These are phyloP conservation scores for Oncorhynchus nerka DNA, from an alignment of 2,113 vertebrate species.

Conservation along the genomic window DNA sequence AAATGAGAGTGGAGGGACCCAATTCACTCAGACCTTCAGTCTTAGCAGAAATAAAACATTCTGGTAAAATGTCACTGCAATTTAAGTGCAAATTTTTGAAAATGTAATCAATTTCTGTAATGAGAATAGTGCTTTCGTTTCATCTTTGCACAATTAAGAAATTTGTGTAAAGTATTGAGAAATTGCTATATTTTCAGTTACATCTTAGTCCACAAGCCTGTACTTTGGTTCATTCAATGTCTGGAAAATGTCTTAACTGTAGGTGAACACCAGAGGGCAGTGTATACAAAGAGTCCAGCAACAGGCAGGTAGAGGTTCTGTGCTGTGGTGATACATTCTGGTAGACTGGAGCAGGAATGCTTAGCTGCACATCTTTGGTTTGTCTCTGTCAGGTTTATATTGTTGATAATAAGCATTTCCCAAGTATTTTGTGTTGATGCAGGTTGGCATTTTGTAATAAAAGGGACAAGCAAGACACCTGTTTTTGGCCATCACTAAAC, in stretches of 20 bases:
- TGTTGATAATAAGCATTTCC: background rate
- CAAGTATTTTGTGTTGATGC: background rate
- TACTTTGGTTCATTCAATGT: background rate
- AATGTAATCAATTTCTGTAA: background rate
- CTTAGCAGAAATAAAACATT: background rate
- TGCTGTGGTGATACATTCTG: background rate
- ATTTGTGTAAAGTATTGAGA: background rate
- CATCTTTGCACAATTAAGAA: background rate
- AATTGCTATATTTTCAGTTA: background rate
- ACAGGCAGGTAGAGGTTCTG: background rate
- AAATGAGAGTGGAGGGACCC: background rate
- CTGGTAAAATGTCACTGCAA: background rate
- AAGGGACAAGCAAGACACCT: background rate
- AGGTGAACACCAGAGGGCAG: slow-evolving; percentile 63
- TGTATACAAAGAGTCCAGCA: slow-evolving; percentile 40
- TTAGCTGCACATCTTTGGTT: background rate
- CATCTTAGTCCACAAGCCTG: background rate
- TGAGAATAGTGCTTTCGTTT: background rate
- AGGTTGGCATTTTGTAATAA: background rate
- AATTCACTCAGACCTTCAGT: background rate
- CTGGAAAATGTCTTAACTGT: background rate
- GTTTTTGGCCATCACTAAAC: background rate
- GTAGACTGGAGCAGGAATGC: background rate
- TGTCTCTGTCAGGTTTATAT: background rate
- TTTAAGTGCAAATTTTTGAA: background rate